Evolutionary conservation across 2,888 invertebrate genomes (phyloP).

Genomic region (Blastobasis adustella): DNA sequence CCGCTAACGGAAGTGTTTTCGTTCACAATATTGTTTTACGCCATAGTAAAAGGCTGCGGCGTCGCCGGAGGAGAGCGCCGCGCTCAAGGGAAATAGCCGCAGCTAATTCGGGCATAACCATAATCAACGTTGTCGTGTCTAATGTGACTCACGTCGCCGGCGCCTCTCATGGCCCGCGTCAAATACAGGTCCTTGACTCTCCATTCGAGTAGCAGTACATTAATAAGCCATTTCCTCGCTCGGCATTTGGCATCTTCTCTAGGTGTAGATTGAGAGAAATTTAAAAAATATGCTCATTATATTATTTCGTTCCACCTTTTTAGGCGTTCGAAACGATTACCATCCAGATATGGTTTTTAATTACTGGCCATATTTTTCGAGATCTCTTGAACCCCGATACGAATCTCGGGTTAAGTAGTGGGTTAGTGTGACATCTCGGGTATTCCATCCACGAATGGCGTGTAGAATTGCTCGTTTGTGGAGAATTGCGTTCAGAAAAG

Average conservation of each 20-base stretch:
- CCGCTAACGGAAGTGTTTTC: neutral
- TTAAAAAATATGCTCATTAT: neutral
- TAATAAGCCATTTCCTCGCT: constrained; percentile 45
- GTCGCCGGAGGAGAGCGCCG: constrained; percentile 2
- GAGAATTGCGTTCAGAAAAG: constrained; percentile 33
- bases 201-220: constrained; percentile 36
- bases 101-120: constrained; percentile 32
- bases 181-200: constrained; percentile 56
- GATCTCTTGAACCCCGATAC: constrained; percentile 20
- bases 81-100: constrained; percentile 18
- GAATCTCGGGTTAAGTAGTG: constrained; percentile 19
- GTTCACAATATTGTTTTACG: no score
- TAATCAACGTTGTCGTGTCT: constrained; percentile 45
- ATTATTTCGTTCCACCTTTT: no score
- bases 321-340: constrained; percentile 14
- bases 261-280: neutral
- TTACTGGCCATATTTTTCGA: constrained; percentile 19
- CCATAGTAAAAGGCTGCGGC: no score
- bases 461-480: constrained; percentile 31
- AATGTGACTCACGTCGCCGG: constrained; percentile 38
- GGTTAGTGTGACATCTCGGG: constrained; percentile 31
- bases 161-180: constrained; percentile 25
- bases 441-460: constrained; percentile 17
- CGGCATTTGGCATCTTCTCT: constrained; percentile 10
- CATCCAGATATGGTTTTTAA: constrained; percentile 27